Percentiles rank a stretch among this genome's conserved stretches.
These are phyloP conservation scores for Tauraco hartlaubi DNA, from an alignment of 2,797 vertebrate species.

Conservation along the genomic window DNA sequence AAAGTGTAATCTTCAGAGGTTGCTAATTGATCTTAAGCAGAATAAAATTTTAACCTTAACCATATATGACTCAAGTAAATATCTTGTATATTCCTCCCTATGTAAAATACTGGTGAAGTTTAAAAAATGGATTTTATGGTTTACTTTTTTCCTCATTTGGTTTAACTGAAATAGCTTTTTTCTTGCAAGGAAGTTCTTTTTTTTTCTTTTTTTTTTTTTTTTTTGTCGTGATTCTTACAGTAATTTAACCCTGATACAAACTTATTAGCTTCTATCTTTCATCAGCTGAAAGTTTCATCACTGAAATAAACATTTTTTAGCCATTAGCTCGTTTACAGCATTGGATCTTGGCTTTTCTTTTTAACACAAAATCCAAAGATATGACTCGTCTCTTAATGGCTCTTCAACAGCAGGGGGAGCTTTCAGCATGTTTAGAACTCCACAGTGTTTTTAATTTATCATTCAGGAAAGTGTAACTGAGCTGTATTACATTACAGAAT, in stretches of 20 bases:
- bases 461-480: neutral
- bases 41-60: neutral
- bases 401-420: slow-evolving; percentile 63
- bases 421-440: slow-evolving; percentile 24
- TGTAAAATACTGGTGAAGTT: neutral
- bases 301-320: neutral
- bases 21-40: neutral
- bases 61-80: neutral
- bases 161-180: neutral
- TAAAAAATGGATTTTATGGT: neutral
- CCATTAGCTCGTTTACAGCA: neutral
- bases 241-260: neutral
- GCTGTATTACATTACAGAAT: neutral
- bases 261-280: neutral
- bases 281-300: neutral
- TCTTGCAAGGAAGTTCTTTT: neutral
- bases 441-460: neutral
- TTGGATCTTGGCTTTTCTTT: neutral
- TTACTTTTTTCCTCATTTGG: neutral
- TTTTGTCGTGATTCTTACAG: neutral
- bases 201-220: neutral
- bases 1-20: neutral
- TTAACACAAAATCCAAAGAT: neutral
- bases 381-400: neutral
- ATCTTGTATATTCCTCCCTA: neutral